Evolutionary conservation across 1,140 invertebrate genomes (phyloP), one percentile per base, ranked within the genome.

Genomic region (Trinorchestia longiramus): DNA sequence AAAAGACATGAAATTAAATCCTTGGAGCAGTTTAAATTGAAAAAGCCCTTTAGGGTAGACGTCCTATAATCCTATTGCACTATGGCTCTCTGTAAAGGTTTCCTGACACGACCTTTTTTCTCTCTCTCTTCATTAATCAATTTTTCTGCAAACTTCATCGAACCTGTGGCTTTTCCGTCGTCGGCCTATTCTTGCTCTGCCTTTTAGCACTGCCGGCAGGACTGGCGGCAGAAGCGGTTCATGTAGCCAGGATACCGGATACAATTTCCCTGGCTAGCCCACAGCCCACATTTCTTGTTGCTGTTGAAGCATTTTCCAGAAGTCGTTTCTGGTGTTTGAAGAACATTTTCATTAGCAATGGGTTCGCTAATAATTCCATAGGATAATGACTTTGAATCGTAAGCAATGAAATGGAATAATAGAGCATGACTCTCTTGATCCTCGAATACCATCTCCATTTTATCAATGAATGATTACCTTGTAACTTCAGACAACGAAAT

Each of bases 181-280:
- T 8, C 47, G 19, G 47, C 47, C 47, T 19, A 8, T 19, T 6
- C 6, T 6, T 53, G 47, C 47, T 36, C 62, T 19, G 15, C 1
- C 62, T 11, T 36, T 77, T 28, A 90, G 92, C 92, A 94, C 19
- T 44, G 43, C 3, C 11, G 97, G 96, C 97, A 98, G 11, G 97
- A 97, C 97, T 97, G 97, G 96, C 96, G 97, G 97, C 97, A 97
- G 96, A 96, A 96, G 0, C 62, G 57, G 28, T 96, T 77, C 97
- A 97, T 97, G 96, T 97, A 97, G n/a, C 97, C 96, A 41, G 97
- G 97, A 96, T 97, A 97, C 77, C 95, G 96, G 41, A 96, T 43
- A 36, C 95, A 95, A 41, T 95, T 11, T 19, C 95, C 95, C 28
- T 42, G 19, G n/a, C 43, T 57, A 0, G 42, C 42, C 95, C 95